phyloP scores from a whole-genome alignment of 2,113 vertebrate genomes.

The Oreochromis aureus region DNA sequence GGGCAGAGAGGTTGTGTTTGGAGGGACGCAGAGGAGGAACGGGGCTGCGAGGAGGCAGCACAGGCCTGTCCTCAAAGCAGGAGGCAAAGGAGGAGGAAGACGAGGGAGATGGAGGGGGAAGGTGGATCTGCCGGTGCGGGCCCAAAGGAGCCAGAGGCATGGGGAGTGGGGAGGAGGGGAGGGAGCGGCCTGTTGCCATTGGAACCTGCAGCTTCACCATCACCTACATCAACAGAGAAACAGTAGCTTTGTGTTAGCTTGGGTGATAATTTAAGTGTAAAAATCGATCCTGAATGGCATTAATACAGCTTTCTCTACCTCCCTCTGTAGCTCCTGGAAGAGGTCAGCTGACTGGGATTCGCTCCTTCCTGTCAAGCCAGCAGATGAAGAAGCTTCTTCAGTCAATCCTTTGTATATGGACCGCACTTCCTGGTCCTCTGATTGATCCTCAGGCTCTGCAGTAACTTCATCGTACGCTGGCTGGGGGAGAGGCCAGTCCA shows the following conservation, averaged over 20 bases:
- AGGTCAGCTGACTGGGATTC: conserved; percentile 86
- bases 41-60: conserved; percentile 85
- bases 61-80: conserved; percentile 78
- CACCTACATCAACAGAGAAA: conserved; percentile 61
- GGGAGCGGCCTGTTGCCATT: conserved; percentile 50
- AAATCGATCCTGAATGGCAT: neutral
- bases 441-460: conserved; percentile 75
- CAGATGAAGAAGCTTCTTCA: neutral
- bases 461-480: conserved; percentile 91
- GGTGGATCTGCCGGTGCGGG: conserved; percentile 69
- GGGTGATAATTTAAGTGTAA: neutral
- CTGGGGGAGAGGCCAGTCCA: conserved; percentile 89
- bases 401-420: conserved; percentile 78
- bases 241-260: neutral
- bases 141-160: conserved; percentile 44
- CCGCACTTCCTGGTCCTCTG: conserved; percentile 88
- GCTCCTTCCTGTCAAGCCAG: conserved; percentile 43
- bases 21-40: conserved; percentile 82
- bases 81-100: conserved; percentile 60
- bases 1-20: conserved; percentile 58
- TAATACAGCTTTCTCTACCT: conserved; percentile 46
- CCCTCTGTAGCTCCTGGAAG: conserved; percentile 92
- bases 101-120: conserved; percentile 61
- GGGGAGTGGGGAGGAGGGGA: conserved; percentile 72
- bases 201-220: conserved; percentile 88